Evolutionary conservation across 2,797 vertebrate genomes (phyloP).

Genomic region (Onychomys leucogaster): DNA sequence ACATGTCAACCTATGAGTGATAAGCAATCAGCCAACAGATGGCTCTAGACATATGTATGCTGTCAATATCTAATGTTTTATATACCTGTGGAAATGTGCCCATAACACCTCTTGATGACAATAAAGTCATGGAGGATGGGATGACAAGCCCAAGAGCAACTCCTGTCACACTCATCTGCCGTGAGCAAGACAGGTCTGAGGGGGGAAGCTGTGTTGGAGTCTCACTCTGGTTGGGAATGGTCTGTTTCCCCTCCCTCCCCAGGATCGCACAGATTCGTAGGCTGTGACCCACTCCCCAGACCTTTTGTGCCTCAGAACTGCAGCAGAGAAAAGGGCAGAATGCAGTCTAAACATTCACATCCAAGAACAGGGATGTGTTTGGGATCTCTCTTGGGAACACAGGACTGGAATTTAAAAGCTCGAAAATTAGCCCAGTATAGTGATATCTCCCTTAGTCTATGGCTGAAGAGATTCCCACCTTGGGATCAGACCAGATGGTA

Average conservation of each 20-base stretch:
- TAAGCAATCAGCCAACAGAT: constrained; percentile 35
- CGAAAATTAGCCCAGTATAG: background rate
- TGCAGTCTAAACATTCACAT: background rate
- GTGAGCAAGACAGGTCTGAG: background rate
- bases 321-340: background rate
- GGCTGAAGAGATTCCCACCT: background rate
- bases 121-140: background rate
- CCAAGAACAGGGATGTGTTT: background rate
- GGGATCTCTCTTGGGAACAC: background rate
- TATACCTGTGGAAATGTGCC: constrained; percentile 16
- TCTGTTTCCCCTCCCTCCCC: background rate
- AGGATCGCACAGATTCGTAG: background rate
- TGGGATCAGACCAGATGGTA: background rate
- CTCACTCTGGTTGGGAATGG: background rate
- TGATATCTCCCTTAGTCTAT: background rate
- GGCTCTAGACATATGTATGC: background rate
- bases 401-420: background rate
- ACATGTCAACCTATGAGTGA: background rate
- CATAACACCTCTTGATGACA: constrained; percentile 21
- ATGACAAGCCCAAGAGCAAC: background rate
- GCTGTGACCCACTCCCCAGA: background rate
- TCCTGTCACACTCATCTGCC: background rate
- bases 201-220: background rate
- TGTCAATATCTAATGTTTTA: constrained; percentile 49
- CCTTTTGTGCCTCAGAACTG: background rate